Evolutionary conservation across 1,140 invertebrate genomes (phyloP).

Genomic region (Calephelis virginiensis): DNA sequence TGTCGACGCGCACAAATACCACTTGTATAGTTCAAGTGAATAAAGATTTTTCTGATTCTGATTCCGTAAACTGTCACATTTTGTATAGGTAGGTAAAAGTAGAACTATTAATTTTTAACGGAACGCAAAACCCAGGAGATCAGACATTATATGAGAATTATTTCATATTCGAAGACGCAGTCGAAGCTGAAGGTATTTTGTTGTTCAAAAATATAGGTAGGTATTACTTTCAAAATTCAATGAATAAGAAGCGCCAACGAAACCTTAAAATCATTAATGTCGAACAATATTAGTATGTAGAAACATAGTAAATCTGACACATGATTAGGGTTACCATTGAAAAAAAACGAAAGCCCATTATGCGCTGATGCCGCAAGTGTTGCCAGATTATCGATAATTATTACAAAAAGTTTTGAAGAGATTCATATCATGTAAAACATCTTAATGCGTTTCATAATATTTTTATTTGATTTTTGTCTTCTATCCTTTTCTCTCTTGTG

Average conservation of each 20-base stretch:
- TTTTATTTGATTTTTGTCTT: slow-evolving; percentile 67
- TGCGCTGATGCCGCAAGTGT: slow-evolving; percentile 63
- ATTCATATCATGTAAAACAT: slow-evolving; percentile 71
- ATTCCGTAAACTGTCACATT: no score
- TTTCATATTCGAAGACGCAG: no score
- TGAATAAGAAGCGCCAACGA: slow-evolving; percentile 9
- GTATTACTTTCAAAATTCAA: slow-evolving; percentile 9
- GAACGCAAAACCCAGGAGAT: no score
- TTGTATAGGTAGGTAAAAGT: no score
- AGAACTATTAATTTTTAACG: no score
- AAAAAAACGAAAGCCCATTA: slow-evolving; percentile 62
- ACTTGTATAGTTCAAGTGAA: no score
- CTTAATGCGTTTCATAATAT: slow-evolving; percentile 69
- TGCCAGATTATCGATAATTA: slow-evolving; percentile 76
- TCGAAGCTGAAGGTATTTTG: no score
- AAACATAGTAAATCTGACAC: slow-evolving; percentile 70
- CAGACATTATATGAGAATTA: no score
- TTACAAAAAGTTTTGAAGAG: slow-evolving; percentile 64
- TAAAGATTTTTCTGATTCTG: no score
- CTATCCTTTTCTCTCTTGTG: slow-evolving; percentile 36
- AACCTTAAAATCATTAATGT: slow-evolving; percentile 18
- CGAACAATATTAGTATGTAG: slow-evolving; percentile 46
- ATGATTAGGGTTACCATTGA: slow-evolving; percentile 70
- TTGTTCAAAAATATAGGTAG: no score
- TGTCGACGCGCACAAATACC: no score